Evolutionary conservation across 1,140 invertebrate genomes (phyloP).

Genomic region (Anadara kagoshimensis): DNA sequence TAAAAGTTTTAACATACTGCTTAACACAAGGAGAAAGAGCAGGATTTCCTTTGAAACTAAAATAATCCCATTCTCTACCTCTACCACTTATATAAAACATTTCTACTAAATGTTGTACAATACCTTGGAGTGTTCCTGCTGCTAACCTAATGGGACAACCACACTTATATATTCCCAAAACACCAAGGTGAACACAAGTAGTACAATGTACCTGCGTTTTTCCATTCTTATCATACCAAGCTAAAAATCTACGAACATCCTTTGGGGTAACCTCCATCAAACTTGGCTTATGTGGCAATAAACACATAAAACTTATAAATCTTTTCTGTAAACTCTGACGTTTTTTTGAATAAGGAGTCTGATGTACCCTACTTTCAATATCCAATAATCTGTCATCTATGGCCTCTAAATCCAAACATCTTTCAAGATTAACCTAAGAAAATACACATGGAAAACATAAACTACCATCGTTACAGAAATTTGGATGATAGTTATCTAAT

Average conservation of each 20-base stretch:
- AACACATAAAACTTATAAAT: no score
- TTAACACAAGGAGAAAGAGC: neutral
- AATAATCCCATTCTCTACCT: neutral
- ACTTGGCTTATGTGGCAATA: no score
- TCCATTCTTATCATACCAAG: slow-evolving; percentile 7
- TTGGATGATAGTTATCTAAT: no score
- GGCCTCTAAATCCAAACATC: no score
- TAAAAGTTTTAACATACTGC: neutral
- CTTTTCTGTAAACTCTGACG: no score
- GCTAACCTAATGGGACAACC: neutral
- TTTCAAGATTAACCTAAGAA: no score
- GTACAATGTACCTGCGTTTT: slow-evolving; percentile 20
- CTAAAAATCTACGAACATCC: neutral
- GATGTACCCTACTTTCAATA: no score
- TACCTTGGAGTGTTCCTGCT: neutral
- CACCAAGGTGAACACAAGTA: neutral
- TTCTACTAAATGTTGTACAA: neutral
- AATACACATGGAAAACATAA: no score
- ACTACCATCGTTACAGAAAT: no score
- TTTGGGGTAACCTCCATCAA: neutral
- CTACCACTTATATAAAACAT: slow-evolving; percentile 1
- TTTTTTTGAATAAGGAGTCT: no score
- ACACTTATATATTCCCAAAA: neutral
- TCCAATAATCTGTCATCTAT: no score
- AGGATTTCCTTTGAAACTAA: neutral